These are phyloP conservation scores for Caenorhabditis angaria DNA, from an alignment of 2,888 invertebrate genomes.

Conservation along the genomic window DNA sequence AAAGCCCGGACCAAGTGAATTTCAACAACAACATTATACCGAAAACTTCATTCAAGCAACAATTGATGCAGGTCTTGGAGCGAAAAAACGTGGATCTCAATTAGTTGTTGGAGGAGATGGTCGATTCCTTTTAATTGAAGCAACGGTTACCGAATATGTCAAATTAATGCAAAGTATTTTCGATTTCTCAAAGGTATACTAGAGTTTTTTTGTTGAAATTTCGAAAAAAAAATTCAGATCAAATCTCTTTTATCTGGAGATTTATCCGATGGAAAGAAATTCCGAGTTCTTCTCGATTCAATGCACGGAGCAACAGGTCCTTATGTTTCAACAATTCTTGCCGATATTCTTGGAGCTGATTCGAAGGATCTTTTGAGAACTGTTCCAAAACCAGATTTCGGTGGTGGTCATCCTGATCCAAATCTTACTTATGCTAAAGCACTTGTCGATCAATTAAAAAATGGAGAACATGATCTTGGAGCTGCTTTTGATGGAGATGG, in stretches of 20 bases:
- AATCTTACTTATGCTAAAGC: conserved; percentile 89
- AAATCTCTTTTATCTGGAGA: conserved; percentile 41
- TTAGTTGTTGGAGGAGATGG: conserved; percentile 97
- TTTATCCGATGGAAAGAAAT: conserved; percentile 74
- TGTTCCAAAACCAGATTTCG: conserved; percentile 89
- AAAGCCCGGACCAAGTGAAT: conserved; percentile 94
- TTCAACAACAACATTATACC: conserved; percentile 80
- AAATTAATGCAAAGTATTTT: conserved; percentile 93
- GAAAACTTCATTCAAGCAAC: conserved; percentile 95
- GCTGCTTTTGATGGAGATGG: conserved; percentile 99
- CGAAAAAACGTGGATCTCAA: conserved; percentile 77
- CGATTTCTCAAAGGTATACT: conserved; percentile 80
- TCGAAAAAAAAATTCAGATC: conserved; percentile 24
- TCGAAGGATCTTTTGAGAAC: conserved; percentile 80
- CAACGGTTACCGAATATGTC: conserved; percentile 88
- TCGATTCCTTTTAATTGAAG: conserved; percentile 88
- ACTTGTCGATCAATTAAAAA: conserved; percentile 79
- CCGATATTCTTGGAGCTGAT: conserved; percentile 84
- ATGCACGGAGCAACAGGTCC: conserved; percentile 98
- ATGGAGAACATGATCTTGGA: conserved; percentile 82
- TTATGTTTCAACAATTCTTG: conserved; percentile 88
- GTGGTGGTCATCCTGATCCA: conserved; percentile 94
- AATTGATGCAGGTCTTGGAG: conserved; percentile 82
- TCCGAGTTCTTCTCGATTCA: conserved; percentile 88
- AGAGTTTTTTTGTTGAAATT: not conserved